Evolutionary conservation across 2,113 vertebrate genomes (phyloP), one percentile per base, ranked within the genome.

Genomic region (Catharus fuscescens): DNA sequence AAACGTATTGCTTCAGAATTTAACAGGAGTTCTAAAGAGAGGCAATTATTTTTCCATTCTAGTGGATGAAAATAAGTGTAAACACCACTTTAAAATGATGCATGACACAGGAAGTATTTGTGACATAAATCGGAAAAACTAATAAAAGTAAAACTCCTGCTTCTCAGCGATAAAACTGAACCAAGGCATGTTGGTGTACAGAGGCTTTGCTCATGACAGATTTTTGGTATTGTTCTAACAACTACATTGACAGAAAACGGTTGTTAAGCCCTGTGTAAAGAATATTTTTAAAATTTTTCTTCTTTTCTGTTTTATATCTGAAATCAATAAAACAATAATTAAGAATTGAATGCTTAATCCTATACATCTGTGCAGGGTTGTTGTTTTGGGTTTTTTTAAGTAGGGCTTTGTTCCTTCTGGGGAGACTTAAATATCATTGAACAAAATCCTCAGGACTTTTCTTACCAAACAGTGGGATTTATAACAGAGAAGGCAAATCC

Each of bases 301-400:
- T 64, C 5, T 32, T 83, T 65, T 67, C 69, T 54, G 15, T 65
- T 76, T 85, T 59, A 80, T 52, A 93, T 71, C 48, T 86, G 60
- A 89, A 88, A 96, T 97, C 83, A 92, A 93, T 96, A 87, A 95
- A 93, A 64, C 59, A 77, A 78, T 93, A 94, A 94, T 93, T 85
- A 92, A 89, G 31, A 93, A 94, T 80, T 91, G 56, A 88, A 86
- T 61, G 47, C 54, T 69, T 91, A 89, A 93, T 88, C 64, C 71
- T 61, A 60, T 47, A 87, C 12, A 56, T 82, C 85, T 80, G 38
- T 65, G 65, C 36, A 26, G 32, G 19, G 36, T 21, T 56, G 8
- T 18, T 52, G 45, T 61, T 65, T 57, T 84, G 50, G 5, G 64
- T 53, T n/a, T 57, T 44, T 77, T 53, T 2, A 69, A 54, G 31